Percentiles rank a stretch among this genome's conserved stretches.
Conservation (phyloP, 2,888 invertebrate species). For the Archips xylosteana region DNA sequence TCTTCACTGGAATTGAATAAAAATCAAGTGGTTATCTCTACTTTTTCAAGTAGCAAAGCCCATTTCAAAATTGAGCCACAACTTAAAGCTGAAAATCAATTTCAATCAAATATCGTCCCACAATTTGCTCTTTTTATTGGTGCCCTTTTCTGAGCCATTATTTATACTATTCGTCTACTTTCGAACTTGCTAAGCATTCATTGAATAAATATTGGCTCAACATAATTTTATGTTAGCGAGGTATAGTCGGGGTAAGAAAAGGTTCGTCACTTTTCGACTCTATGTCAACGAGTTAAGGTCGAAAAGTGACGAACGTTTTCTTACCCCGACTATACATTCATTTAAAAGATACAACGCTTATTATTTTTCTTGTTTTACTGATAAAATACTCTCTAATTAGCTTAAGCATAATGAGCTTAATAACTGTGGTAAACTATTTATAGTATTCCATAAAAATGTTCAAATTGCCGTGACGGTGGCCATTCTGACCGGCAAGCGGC, state of each 20-base stretch:
- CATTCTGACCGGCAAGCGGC: constrained; percentile 40
- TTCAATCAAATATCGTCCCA: constrained; percentile 6
- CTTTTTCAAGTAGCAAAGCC: not conserved
- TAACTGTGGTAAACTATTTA: constrained; percentile 29
- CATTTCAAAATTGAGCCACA: not conserved
- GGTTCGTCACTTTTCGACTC: too few relatives aligned
- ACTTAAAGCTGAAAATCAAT: constrained; percentile 8
- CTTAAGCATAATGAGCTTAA: not conserved
- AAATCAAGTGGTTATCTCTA: not conserved
- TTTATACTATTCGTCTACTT: not conserved
- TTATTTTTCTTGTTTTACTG: not conserved
- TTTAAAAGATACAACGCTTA: not conserved
- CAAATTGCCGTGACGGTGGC: constrained; percentile 43
- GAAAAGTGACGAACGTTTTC: too few relatives aligned
- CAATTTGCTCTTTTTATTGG: not conserved
- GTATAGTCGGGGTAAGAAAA: too few relatives aligned
- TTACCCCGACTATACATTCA: too few relatives aligned
- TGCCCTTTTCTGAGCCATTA: not conserved
- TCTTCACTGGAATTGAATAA: not conserved
- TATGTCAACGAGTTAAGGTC: too few relatives aligned
- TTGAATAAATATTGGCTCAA: not conserved
- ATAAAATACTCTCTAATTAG: constrained; percentile 12
- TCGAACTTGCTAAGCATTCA: not conserved
- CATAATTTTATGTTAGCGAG: not conserved
- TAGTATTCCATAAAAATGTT: constrained; percentile 38